phyloP scores from a whole-genome alignment of 1,140 invertebrate species.

The Drosophila micromelanica region DNA sequence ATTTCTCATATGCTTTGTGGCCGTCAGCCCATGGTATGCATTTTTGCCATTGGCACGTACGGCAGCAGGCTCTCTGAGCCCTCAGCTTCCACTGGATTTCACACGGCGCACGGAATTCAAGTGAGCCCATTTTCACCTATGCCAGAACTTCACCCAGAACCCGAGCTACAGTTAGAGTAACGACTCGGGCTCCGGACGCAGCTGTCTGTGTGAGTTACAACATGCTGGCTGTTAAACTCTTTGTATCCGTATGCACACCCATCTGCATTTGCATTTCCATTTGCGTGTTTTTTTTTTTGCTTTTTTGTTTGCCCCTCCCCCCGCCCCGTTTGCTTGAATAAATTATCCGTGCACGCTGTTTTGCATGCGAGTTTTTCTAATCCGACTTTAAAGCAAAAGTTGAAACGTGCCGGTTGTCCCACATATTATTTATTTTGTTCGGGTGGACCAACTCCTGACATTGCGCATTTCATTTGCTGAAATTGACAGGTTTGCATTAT shows the following conservation, averaged over 20 bases:
- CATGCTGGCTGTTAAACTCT: constrained; percentile 38
- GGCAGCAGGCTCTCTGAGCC: constrained; percentile 54
- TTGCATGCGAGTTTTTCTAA: constrained; percentile 51
- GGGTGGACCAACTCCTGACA: not conserved
- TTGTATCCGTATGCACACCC: constrained; percentile 16
- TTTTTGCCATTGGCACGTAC: constrained; percentile 28
- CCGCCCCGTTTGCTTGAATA: constrained; percentile 63
- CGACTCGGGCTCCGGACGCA: constrained; percentile 2
- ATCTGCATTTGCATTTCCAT: constrained; percentile 72
- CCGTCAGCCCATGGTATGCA: not conserved
- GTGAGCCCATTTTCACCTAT: constrained; percentile 58
- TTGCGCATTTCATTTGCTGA: constrained; percentile 2
- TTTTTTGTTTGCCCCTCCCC: too few species aligned
- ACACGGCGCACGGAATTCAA: constrained; percentile 65
- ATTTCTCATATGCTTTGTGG: constrained; percentile 52
- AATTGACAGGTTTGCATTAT: constrained; percentile 19
- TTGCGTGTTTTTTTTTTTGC: constrained; percentile 41
- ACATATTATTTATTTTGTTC: not conserved
- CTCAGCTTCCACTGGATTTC: constrained; percentile 72
- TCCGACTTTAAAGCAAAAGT: constrained; percentile 34
- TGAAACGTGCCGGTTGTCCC: constrained; percentile 22
- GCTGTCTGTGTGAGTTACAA: constrained; percentile 12
- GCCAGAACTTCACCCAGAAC: not conserved
- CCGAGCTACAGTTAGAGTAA: not conserved
- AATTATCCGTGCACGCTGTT: constrained; percentile 65